Evolutionary conservation across 1,140 invertebrate genomes (phyloP).

Genomic region (Mylabris phalerata): DNA sequence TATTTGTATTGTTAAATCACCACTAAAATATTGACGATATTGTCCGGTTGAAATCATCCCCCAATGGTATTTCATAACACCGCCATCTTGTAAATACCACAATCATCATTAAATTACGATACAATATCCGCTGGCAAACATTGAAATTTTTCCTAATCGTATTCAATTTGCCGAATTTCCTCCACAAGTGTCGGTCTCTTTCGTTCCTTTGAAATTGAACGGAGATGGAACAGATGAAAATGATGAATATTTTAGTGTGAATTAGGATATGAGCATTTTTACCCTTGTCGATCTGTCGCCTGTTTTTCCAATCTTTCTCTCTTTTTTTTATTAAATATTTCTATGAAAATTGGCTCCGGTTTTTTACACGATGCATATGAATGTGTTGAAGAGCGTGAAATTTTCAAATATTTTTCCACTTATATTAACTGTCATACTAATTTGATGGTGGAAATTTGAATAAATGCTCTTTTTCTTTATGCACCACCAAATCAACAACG

Average conservation of each 20-base stretch:
- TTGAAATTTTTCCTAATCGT: constrained; percentile 29
- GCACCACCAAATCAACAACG: too few relatives aligned
- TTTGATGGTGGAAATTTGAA: too few relatives aligned
- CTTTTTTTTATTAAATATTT: constrained; percentile 12
- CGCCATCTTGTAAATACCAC: constrained; percentile 6
- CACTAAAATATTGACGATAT: too few relatives aligned
- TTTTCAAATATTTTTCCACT: too few relatives aligned
- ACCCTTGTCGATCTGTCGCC: background rate
- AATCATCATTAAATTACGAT: constrained; percentile 22
- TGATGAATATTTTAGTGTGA: constrained; percentile 7
- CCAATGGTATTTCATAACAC: too few relatives aligned
- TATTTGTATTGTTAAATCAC: too few relatives aligned
- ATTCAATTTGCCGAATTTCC: constrained; percentile 21
- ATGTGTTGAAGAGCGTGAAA: constrained; percentile 5
- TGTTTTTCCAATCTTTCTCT: constrained; percentile 1
- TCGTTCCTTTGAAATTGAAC: background rate
- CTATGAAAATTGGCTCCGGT: constrained; percentile 8
- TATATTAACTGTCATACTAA: too few relatives aligned
- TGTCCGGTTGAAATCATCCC: too few relatives aligned
- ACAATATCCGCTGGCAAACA: constrained; percentile 31
- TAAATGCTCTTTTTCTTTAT: too few relatives aligned
- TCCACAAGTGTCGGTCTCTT: background rate
- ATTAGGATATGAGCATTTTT: constrained; percentile 13
- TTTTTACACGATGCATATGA: constrained; percentile 6
- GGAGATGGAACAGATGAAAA: background rate